Evolutionary conservation across 2,113 vertebrate species (phyloP), one percentile per base, ranked within the genome.

Genomic region (Bothrops jararaca): DNA sequence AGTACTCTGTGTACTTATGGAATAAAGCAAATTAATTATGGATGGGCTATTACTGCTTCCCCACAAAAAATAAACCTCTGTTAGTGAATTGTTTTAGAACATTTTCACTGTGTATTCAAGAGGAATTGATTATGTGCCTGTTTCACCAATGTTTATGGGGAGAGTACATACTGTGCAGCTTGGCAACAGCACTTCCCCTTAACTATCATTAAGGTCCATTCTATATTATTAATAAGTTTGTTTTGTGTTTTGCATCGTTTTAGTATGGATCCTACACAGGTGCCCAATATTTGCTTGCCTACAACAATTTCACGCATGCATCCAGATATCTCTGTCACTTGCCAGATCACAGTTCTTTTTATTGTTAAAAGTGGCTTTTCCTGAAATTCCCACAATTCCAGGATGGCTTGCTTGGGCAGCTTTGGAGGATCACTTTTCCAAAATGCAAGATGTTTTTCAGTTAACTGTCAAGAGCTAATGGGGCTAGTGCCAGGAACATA

Each of bases 11-110:
- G 92, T 91, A 80, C 58, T 93, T 93, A 7, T 90, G 94, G 91
- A 94, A 92, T 89, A 93, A 92, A 91, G 92, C 86, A 88, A 54
- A 93, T 97, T 92, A 95, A 95, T 95, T 97, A 95, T 95, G 93
- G 92, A 94, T 96, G 93, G 13, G 52, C 87, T 94, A 92, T 95
- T 96, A 95, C 93, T 93, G 93, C 94, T 95, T 95, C 26, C 58
- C 89, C 89, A 3, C 26, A 29, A 89, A 90, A 48, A 50, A 60
- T 48, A 18, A 50, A 29, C 45, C 48, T 7, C 86, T 86, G 58
- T 69, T 80, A 87, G 80, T 93, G 95, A 94, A 93, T 95, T 96
- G 85, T 92, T 96, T 96, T 93, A 91, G 94, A 92, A 89, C 95
- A 92, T 50, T 29, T 90, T 95, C 93, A 95, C 93, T 92, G 56